These are phyloP conservation scores for Cataglyphis cursor DNA, from an alignment of 2,888 invertebrate genomes.

Conservation along the genomic window DNA sequence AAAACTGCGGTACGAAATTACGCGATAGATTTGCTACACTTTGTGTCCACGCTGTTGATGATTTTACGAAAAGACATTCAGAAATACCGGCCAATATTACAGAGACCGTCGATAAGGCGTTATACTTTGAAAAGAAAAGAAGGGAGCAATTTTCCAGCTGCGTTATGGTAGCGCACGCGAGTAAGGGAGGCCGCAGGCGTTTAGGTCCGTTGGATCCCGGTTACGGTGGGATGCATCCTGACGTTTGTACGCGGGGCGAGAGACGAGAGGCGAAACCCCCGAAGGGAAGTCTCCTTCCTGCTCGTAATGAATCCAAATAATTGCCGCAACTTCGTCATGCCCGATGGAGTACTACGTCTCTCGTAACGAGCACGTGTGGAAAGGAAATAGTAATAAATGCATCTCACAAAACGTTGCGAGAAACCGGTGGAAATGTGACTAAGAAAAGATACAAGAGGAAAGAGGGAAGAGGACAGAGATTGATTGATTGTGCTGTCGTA, in stretches of 20 bases:
- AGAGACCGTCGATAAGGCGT: background rate
- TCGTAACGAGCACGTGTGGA: conserved; percentile 72
- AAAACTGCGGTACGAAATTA: background rate
- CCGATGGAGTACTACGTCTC: conserved; percentile 64
- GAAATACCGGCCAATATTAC: conserved; percentile 4
- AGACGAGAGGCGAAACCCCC: conserved; percentile 47
- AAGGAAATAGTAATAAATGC: conserved; percentile 68
- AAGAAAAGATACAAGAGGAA: background rate
- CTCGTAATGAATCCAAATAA: conserved; percentile 82
- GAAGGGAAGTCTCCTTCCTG: conserved; percentile 84
- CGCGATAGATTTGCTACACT: background rate
- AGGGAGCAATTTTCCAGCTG: conserved; percentile 54
- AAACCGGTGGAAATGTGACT: conserved; percentile 34
- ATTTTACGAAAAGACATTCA: background rate
- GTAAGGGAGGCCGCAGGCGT: conserved; percentile 65
- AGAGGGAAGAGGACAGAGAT: background rate
- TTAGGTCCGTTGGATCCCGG: conserved; percentile 74
- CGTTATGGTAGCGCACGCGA: conserved; percentile 85
- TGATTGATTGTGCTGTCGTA: background rate
- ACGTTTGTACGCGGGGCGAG: conserved; percentile 46
- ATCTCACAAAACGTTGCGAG: conserved; percentile 40
- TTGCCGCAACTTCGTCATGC: conserved; percentile 77
- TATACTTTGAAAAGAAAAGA: background rate
- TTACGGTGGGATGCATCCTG: conserved; percentile 57
- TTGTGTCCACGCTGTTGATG: background rate